phyloP scores from a whole-genome alignment of 92 coral and sea anemone genomes.

The Phenganax stokvisi region DNA sequence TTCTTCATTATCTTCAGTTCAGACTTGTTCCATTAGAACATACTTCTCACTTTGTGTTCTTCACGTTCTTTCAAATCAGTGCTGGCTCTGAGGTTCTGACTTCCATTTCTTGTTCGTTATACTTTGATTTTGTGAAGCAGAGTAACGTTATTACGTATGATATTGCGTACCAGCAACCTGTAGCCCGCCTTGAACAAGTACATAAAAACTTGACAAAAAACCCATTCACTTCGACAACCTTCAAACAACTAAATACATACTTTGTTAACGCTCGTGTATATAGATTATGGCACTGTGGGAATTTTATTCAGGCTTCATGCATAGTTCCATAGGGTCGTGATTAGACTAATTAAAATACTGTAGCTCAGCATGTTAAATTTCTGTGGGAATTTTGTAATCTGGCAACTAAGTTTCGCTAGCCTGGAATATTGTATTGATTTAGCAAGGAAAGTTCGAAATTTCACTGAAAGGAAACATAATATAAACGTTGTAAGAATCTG shows the following conservation, averaged over 20 bases:
- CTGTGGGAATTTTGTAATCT: slow-evolving; percentile 35
- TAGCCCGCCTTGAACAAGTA: not conserved
- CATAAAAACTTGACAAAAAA: not conserved
- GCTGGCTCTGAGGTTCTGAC: no score
- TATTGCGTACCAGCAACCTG: not conserved
- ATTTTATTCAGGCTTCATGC: not conserved
- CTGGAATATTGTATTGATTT: slow-evolving; percentile 6
- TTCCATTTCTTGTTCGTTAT: no score
- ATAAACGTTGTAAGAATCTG: no score
- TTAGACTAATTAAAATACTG: slow-evolving; percentile 27
- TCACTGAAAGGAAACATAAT: not conserved
- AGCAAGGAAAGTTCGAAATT: not conserved
- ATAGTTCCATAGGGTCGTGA: slow-evolving; percentile 17
- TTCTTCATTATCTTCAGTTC: no score
- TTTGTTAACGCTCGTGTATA: not conserved
- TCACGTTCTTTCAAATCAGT: no score
- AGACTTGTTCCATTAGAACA: no score
- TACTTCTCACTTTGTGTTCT: no score
- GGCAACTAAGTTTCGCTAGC: not conserved
- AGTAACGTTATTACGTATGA: not conserved
- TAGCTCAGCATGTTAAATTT: slow-evolving; percentile 29
- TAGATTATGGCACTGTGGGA: not conserved
- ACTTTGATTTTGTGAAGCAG: no score
- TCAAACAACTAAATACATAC: not conserved
- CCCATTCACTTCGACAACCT: not conserved